phyloP scores from a whole-genome alignment of 1,140 invertebrate genomes.

The Cyclargus thomasi region DNA sequence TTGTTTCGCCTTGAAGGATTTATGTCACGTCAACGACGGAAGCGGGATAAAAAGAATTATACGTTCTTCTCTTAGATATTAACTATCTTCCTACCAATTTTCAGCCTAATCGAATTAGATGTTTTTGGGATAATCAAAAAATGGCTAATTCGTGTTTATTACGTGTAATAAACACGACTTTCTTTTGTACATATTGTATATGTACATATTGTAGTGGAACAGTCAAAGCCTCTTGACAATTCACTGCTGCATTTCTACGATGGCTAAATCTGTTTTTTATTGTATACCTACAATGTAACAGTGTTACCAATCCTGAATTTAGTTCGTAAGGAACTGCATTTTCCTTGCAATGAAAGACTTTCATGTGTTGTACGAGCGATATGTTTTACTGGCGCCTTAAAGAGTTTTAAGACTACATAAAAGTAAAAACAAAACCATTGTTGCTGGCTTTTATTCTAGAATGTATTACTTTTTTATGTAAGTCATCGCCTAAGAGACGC shows the following conservation, averaged over 20 bases:
- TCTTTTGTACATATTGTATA: too few relatives aligned
- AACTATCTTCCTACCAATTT: too few relatives aligned
- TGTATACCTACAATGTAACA: conserved; percentile 4
- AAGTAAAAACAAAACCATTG: conserved; percentile 10
- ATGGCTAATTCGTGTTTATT: too few relatives aligned
- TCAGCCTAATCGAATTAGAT: too few relatives aligned
- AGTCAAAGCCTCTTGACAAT: too few relatives aligned
- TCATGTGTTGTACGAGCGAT: conserved; percentile 14
- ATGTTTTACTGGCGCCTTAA: conserved; percentile 13
- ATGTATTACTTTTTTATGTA: conserved; percentile 3
- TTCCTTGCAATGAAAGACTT: conserved; percentile 5
- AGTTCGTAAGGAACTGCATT: conserved; percentile 8
- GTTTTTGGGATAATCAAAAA: too few relatives aligned
- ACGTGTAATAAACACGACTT: too few relatives aligned
- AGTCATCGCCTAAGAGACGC: neutral
- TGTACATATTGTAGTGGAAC: too few relatives aligned
- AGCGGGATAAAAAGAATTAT: too few relatives aligned
- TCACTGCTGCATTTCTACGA: neutral
- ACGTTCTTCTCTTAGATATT: too few relatives aligned
- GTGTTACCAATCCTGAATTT: conserved; percentile 10
- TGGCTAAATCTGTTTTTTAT: neutral
- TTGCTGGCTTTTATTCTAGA: conserved; percentile 10
- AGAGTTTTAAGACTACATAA: conserved; percentile 14
- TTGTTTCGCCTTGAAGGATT: too few relatives aligned
- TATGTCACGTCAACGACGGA: too few relatives aligned